Evolutionary conservation across 2,113 vertebrate species (phyloP).

Genomic region (Arizona elegans): DNA sequence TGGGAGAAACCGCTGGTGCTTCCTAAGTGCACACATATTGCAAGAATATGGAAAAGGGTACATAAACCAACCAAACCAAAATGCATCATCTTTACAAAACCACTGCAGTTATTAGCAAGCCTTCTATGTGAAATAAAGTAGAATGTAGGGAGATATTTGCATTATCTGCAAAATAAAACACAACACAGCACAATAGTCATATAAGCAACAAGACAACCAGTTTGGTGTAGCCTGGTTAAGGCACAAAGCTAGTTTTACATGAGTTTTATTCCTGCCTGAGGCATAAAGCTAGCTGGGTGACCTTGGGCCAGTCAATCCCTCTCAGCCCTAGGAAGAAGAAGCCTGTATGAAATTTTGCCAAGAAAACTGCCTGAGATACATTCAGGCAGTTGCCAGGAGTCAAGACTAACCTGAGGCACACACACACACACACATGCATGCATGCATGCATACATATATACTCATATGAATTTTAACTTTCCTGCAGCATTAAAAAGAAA

Average conservation of each 20-base stretch:
- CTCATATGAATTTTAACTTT: not conserved
- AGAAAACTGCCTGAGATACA: not conserved
- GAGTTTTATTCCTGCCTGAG: not conserved
- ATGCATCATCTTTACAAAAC: not conserved
- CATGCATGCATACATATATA: not conserved
- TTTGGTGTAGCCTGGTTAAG: not conserved
- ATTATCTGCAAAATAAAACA: not conserved
- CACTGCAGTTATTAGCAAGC: not conserved
- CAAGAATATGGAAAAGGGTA: not conserved
- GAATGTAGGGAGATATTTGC: not conserved
- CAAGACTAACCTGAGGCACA: not conserved
- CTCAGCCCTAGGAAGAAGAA: not conserved
- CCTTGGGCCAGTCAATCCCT: not conserved
- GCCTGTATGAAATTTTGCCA: not conserved
- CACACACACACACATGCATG: accelerated
- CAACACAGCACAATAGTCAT: not conserved
- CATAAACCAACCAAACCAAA: not conserved
- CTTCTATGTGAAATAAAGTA: not conserved
- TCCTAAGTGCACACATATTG: not conserved
- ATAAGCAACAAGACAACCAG: not conserved
- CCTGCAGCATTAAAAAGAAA: not conserved
- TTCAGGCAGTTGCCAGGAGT: not conserved
- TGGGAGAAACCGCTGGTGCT: not conserved
- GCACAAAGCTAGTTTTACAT: not conserved
- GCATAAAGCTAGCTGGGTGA: not conserved